A percentile compares a stretch with the other conserved stretches of the same genome.
phyloP scores from a whole-genome alignment of 2,888 invertebrate genomes.

The Slavum lentiscoides region DNA sequence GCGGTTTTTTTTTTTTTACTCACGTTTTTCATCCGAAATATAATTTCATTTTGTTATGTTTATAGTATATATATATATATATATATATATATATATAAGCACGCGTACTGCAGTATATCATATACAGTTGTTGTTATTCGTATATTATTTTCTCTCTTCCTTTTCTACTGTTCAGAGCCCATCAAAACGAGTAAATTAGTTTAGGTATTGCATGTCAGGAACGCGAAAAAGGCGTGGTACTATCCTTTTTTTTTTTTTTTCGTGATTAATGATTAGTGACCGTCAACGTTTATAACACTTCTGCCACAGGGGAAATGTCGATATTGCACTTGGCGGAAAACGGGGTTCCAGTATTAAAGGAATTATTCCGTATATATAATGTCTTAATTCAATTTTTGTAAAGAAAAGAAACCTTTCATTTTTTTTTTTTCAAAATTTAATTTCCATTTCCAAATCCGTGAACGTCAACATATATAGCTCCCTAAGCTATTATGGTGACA shows the following conservation, averaged over 20 bases:
- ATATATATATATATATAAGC: too few species aligned
- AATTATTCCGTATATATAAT: background rate
- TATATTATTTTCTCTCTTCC: background rate
- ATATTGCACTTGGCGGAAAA: constrained; percentile 7
- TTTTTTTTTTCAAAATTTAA: too few species aligned
- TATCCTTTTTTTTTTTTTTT: constrained; percentile 4
- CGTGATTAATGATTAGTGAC: constrained; percentile 38
- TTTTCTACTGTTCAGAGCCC: background rate
- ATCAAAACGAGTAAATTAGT: constrained; percentile 24
- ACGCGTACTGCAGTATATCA: too few species aligned
- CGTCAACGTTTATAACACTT: constrained; percentile 29
- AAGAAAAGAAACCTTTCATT: too few species aligned
- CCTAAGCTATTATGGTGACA: too few species aligned
- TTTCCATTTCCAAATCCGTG: too few species aligned
- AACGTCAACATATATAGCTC: too few species aligned
- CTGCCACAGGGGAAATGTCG: constrained; percentile 5
- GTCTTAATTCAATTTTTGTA: too few species aligned
- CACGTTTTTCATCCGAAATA: background rate
- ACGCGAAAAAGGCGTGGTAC: constrained; percentile 23
- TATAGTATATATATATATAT: too few species aligned
- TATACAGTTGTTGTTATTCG: too few species aligned
- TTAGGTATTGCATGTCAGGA: constrained; percentile 16
- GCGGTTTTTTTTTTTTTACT: background rate
- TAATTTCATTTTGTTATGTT: background rate
- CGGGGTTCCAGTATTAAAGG: background rate